Percentiles rank a stretch among this genome's conserved stretches.
phyloP scores from a whole-genome alignment of 1,140 invertebrate species.

The Drosophila nikananu region DNA sequence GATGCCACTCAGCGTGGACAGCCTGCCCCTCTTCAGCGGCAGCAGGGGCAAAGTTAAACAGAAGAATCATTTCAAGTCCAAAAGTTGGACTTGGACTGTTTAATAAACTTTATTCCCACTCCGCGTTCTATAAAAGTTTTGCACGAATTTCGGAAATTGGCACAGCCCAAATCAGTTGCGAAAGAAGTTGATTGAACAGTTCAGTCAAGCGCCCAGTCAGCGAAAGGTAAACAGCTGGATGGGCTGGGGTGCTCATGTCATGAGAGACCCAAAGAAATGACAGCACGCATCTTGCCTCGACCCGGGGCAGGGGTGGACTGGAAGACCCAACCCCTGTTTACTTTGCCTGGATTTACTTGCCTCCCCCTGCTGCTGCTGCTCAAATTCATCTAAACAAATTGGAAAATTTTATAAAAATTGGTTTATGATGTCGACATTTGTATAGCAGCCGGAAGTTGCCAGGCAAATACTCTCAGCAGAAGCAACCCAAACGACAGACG shows the following conservation, averaged over 20 bases:
- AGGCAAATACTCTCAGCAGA: slow-evolving; percentile 26
- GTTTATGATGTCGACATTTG: slow-evolving; percentile 78
- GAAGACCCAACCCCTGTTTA: slow-evolving; percentile 55
- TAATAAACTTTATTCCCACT: slow-evolving; percentile 49
- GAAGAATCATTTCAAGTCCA: slow-evolving; percentile 52
- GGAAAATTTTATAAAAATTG: slow-evolving; percentile 81
- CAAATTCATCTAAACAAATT: slow-evolving; percentile 81
- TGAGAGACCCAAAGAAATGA: slow-evolving; percentile 45
- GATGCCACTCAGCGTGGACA: slow-evolving; percentile 11
- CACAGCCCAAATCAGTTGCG: slow-evolving; percentile 73
- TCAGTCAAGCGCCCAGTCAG: slow-evolving; percentile 52
- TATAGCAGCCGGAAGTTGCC: slow-evolving; percentile 46
- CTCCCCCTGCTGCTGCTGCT: slow-evolving; percentile 36
- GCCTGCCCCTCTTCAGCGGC: slow-evolving; percentile 6
- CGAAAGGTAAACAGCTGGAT: slow-evolving; percentile 17
- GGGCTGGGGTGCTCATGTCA: slow-evolving; percentile 54
- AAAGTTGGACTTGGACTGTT: slow-evolving; percentile 31
- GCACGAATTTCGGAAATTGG: slow-evolving; percentile 53
- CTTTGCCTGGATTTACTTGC: slow-evolving; percentile 52
- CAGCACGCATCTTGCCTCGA: slow-evolving; percentile 57
- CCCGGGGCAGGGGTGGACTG: background rate
- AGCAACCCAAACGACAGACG: slow-evolving; percentile 27
- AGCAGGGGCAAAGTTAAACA: slow-evolving; percentile 40
- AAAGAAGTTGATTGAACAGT: slow-evolving; percentile 82
- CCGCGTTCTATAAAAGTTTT: slow-evolving; percentile 35